These are phyloP conservation scores for Syndactyla subalaris DNA, from an alignment of 2,797 vertebrate species.

Conservation along the genomic window DNA sequence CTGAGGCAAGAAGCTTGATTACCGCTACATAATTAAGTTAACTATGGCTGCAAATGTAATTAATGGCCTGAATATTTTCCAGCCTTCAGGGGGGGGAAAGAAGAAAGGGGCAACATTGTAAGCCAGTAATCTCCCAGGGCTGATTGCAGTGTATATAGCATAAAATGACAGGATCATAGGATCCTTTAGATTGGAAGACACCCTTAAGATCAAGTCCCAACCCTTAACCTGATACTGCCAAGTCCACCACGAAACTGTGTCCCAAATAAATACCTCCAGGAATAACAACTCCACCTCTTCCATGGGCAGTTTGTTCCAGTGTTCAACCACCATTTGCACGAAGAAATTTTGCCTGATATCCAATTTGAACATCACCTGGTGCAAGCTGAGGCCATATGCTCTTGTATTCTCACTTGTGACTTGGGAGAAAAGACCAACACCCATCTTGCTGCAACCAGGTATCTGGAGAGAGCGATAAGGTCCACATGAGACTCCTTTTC, in stretches of 20 bases:
- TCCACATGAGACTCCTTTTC: background rate
- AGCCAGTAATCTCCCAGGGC: background rate
- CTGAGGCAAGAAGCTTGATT: slow-evolving; percentile 5
- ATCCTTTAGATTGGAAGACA: background rate
- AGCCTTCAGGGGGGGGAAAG: background rate
- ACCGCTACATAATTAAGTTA: background rate
- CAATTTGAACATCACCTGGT: background rate
- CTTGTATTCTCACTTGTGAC: fast-evolving
- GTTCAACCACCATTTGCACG: background rate
- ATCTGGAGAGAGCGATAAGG: background rate
- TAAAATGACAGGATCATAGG: background rate
- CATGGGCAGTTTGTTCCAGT: background rate
- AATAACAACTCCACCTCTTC: background rate
- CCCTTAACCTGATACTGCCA: background rate
- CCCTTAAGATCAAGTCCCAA: background rate
- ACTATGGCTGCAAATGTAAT: background rate
- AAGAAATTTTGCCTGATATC: background rate
- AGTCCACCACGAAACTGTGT: background rate
- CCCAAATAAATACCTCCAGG: background rate
- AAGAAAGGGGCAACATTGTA: background rate
- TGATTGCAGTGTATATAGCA: background rate
- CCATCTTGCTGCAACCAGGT: background rate
- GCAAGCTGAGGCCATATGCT: background rate
- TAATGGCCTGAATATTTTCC: background rate
- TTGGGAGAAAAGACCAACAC: fast-evolving